Conservation (phyloP, 2,797 vertebrate species). For the Mus minutoides region DNA sequence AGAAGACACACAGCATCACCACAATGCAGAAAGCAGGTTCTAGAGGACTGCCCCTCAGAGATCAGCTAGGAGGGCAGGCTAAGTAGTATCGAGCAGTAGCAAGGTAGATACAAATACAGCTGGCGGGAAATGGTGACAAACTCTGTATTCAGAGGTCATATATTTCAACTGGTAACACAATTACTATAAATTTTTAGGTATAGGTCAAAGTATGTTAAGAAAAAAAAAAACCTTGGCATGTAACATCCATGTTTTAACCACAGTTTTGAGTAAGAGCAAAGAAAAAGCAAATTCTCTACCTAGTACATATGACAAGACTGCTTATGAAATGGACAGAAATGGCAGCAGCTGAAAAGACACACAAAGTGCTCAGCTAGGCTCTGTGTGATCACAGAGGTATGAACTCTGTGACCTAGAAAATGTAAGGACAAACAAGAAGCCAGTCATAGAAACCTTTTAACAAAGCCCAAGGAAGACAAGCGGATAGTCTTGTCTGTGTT, state of each 20-base stretch:
- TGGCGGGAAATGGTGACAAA: background rate
- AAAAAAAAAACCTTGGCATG: background rate
- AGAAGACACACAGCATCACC: background rate
- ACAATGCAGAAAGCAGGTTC: background rate
- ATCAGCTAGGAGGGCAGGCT: background rate
- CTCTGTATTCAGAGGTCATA: background rate
- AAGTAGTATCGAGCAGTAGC: background rate
- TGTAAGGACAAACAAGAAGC: background rate
- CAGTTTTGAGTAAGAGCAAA: background rate
- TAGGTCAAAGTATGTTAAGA: background rate
- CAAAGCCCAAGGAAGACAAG: background rate
- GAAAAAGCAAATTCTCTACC: background rate
- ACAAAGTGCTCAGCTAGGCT: too few relatives aligned
- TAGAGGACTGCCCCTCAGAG: too few relatives aligned
- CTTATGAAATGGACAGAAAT: background rate
- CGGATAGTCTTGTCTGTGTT: background rate
- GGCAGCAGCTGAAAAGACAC: too few relatives aligned
- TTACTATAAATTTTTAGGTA: too few relatives aligned
- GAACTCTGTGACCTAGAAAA: background rate
- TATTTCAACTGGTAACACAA: fast-evolving
- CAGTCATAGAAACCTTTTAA: background rate
- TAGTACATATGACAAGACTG: background rate
- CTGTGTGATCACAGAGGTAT: fast-evolving
- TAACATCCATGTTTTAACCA: background rate
- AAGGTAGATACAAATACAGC: background rate